Evolutionary conservation across 53 echinoderm and acorn worm genomes (phyloP).

Genomic region (Astropecten irregularis): DNA sequence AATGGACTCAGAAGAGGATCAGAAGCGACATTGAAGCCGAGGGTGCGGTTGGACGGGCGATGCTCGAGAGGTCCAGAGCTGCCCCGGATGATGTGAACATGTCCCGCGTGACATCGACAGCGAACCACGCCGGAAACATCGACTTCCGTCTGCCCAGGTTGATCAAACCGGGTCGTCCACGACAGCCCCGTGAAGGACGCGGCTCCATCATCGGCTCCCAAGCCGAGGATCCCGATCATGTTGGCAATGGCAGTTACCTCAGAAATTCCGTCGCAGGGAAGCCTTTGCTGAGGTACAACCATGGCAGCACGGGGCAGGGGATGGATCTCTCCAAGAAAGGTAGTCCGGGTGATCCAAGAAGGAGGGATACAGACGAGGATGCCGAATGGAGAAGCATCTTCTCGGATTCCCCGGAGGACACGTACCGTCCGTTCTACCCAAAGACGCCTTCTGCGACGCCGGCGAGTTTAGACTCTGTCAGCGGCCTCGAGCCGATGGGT

Average conservation of each 20-base stretch:
- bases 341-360: background rate
- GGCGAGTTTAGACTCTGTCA: background rate
- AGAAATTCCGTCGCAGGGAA: background rate
- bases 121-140: background rate
- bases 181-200: background rate
- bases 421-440: constrained; percentile 21
- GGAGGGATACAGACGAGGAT: background rate
- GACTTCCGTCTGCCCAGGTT: constrained; percentile 20
- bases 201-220: no score
- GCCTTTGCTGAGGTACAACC: constrained; percentile 48
- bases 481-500: background rate
- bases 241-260: no score
- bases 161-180: no score
- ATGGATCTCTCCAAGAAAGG: constrained; percentile 8
- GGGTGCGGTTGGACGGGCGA: background rate
- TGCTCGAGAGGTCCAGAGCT: background rate
- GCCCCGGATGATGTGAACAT: background rate
- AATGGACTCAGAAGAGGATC: constrained; percentile 14
- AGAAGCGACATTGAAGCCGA: background rate
- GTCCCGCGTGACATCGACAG: background rate
- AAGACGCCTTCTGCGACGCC: constrained; percentile 10
- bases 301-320: constrained; percentile 24
- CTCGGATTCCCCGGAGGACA: background rate
- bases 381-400: background rate
- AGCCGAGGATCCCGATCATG: no score